These are phyloP conservation scores for Sminthurides aquaticus DNA, from an alignment of 2,888 invertebrate genomes.

Conservation along the genomic window DNA sequence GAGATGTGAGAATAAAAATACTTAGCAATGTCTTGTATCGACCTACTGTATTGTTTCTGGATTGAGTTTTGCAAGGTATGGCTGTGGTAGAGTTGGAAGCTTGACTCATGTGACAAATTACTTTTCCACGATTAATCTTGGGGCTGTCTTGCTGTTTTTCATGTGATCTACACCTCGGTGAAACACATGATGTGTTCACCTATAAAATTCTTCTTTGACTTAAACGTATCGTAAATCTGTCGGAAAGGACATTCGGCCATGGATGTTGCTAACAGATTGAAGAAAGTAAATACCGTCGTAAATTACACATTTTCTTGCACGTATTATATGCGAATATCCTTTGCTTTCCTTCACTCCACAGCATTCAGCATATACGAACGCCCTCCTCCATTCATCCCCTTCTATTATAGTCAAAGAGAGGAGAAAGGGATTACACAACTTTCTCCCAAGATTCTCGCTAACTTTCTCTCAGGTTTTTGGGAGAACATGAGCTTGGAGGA, in stretches of 20 bases:
- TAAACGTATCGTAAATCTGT: neutral
- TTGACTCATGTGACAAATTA: slow-evolving; percentile 43
- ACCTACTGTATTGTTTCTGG: neutral
- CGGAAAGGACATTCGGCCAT: neutral
- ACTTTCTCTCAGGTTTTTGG: too few relatives aligned
- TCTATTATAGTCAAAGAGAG: too few relatives aligned
- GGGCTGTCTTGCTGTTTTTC: slow-evolving; percentile 42
- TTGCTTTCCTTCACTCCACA: too few relatives aligned
- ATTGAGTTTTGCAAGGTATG: neutral
- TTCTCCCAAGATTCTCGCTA: too few relatives aligned
- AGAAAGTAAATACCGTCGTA: neutral
- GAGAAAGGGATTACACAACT: too few relatives aligned
- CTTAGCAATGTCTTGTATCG: slow-evolving; percentile 1
- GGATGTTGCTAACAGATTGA: neutral
- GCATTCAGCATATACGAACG: too few relatives aligned
- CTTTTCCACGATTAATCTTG: slow-evolving; percentile 44
- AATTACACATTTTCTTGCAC: neutral
- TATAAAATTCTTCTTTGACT: neutral
- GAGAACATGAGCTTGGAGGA: too few relatives aligned
- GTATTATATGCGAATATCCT: too few relatives aligned
- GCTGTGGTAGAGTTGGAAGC: too few relatives aligned
- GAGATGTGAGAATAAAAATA: neutral
- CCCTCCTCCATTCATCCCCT: too few relatives aligned
- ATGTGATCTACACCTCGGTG: slow-evolving; percentile 23
- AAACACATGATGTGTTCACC: neutral